Percentiles rank a stretch among this genome's conserved stretches.
Conservation (phyloP, 1,140 invertebrate species). For the Hylaeus volcanicus region DNA sequence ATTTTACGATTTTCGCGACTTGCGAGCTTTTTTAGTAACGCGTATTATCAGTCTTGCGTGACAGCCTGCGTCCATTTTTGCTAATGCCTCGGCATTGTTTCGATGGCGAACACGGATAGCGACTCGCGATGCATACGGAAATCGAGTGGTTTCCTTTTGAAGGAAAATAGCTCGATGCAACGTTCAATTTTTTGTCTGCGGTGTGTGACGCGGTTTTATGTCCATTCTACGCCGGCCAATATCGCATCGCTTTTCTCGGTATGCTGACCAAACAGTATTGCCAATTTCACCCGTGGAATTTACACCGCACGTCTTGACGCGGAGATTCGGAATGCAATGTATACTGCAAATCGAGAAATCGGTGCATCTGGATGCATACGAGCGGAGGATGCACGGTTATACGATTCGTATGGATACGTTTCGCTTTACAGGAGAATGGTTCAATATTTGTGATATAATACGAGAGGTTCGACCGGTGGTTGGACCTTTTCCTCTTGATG, state of each 20-base stretch:
- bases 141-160: neutral
- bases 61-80: neutral
- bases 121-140: neutral
- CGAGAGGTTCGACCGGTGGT: neutral
- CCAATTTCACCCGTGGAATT: constrained; percentile 38
- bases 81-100: neutral
- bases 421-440: neutral
- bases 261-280: constrained; percentile 23
- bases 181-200: neutral
- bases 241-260: constrained; percentile 22
- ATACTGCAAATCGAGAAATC: constrained; percentile 7
- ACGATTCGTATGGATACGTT: neutral
- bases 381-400: neutral
- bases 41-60: no score
- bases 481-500: neutral
- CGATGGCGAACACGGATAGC: neutral
- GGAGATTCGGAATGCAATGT: neutral
- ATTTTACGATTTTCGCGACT: no score
- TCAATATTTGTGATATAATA: neutral
- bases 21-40: no score
- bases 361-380: neutral
- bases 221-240: constrained; percentile 8
- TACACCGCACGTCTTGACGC: neutral
- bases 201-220: neutral
- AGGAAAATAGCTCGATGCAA: neutral